Evolutionary conservation across 2,797 vertebrate genomes (phyloP).

Genomic region (Ceyx erithaca): DNA sequence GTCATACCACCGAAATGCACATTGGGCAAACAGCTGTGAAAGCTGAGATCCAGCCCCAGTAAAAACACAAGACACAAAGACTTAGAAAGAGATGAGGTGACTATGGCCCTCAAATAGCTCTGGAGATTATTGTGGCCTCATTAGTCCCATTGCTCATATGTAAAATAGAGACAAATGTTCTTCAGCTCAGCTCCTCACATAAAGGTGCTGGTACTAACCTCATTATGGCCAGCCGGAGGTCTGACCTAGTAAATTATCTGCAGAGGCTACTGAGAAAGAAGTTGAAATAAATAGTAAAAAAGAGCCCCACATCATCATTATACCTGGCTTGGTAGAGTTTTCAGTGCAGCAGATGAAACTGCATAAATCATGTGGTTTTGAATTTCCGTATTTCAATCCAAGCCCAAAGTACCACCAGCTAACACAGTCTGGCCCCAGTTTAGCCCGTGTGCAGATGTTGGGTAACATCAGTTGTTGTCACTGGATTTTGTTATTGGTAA

Average conservation of each 20-base stretch:
- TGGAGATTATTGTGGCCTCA: background rate
- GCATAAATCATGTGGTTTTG: background rate
- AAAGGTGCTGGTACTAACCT: background rate
- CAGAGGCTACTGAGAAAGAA: background rate
- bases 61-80: background rate
- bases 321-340: background rate
- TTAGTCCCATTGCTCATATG: background rate
- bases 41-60: background rate
- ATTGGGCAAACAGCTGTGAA: background rate
- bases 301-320: background rate
- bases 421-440: background rate
- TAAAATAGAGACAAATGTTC: background rate
- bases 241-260: background rate
- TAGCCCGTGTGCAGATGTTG: background rate
- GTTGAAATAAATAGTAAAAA: background rate
- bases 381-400: background rate
- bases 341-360: background rate
- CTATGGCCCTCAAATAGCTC: background rate
- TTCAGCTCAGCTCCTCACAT: background rate
- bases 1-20: background rate
- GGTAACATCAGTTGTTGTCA: background rate
- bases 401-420: background rate
- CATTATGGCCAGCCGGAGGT: background rate
- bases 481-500: background rate
- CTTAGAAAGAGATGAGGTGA: background rate